Conservation (phyloP, 2,797 vertebrate genomes). For the Bovichtus variegatus region DNA sequence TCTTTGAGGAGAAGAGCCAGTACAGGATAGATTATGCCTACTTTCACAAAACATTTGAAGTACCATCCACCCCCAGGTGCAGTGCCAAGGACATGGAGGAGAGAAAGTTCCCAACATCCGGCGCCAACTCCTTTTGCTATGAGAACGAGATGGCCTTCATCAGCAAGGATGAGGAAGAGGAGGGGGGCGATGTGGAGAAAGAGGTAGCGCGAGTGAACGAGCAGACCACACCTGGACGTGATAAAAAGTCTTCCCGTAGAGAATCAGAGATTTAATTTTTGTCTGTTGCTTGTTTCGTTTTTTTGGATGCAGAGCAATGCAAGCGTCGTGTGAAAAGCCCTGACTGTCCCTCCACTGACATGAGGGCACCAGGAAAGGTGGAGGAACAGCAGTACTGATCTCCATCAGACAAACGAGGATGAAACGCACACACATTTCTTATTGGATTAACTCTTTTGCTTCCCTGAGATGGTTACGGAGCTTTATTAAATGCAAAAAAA, state of each 20-base stretch:
- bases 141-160: conserved; percentile 96
- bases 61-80: conserved; percentile 92
- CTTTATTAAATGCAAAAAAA: conserved; percentile 49
- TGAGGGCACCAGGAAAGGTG: conserved; percentile 48
- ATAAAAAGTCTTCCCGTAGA: conserved; percentile 88
- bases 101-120: conserved; percentile 90
- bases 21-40: conserved; percentile 96
- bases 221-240: conserved; percentile 81
- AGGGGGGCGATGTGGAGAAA: conserved; percentile 73
- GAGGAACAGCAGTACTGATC: conserved; percentile 23
- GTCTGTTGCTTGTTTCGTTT: conserved; percentile 44
- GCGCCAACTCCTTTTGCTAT: conserved; percentile 94
- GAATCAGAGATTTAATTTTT: conserved; percentile 93
- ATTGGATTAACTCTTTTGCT: conserved; percentile 20
- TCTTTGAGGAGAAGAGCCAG: conserved; percentile 95
- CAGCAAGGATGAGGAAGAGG: conserved; percentile 89
- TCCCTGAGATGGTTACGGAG: conserved; percentile 44
- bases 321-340: conserved; percentile 77
- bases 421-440: conserved; percentile 23
- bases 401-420: conserved; percentile 25
- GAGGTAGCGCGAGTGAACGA: conserved; percentile 85
- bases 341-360: conserved; percentile 69
- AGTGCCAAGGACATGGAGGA: conserved; percentile 97
- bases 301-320: conserved; percentile 82
- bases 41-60: conserved; percentile 97